A percentile compares a stretch with the other conserved stretches of the same genome.
These are phyloP conservation scores for Spodoptera litura DNA, from an alignment of 1,140 invertebrate species.

Conservation along the genomic window DNA sequence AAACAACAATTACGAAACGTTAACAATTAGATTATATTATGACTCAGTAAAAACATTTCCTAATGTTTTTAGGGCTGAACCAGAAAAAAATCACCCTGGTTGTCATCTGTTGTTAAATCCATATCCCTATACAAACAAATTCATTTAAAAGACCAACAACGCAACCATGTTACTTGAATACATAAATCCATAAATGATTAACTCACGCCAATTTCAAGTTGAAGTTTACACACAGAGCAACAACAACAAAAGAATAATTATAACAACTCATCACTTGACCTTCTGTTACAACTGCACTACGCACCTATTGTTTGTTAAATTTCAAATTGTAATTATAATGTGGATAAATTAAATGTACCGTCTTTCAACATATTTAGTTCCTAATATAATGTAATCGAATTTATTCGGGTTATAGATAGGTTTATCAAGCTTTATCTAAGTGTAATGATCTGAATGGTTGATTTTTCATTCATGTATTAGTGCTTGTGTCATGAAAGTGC, in stretches of 20 bases:
- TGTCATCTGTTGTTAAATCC: too few species aligned
- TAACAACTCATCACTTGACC: background rate
- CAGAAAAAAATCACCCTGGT: too few species aligned
- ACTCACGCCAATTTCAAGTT: constrained; percentile 21
- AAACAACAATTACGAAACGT: too few species aligned
- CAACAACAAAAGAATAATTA: background rate
- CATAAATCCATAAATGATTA: background rate
- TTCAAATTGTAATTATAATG: constrained; percentile 11
- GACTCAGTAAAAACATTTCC: too few species aligned
- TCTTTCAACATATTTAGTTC: background rate
- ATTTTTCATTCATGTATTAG: background rate
- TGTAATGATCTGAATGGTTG: background rate
- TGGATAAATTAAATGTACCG: constrained; percentile 20
- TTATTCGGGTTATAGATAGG: constrained; percentile 11
- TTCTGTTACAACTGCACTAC: constrained; percentile 9
- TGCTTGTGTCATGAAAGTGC: constrained; percentile 12
- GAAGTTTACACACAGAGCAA: background rate
- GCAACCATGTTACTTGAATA: too few species aligned
- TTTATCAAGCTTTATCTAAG: constrained; percentile 19
- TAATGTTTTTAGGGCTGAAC: too few species aligned
- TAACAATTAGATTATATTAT: too few species aligned
- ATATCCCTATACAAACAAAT: too few species aligned
- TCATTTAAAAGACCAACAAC: too few species aligned
- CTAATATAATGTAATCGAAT: constrained; percentile 1
- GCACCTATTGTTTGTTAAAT: constrained; percentile 2